These are phyloP conservation scores for Leucoraja erinaceus DNA, from an alignment of 2,113 vertebrate species.

Conservation along the genomic window DNA sequence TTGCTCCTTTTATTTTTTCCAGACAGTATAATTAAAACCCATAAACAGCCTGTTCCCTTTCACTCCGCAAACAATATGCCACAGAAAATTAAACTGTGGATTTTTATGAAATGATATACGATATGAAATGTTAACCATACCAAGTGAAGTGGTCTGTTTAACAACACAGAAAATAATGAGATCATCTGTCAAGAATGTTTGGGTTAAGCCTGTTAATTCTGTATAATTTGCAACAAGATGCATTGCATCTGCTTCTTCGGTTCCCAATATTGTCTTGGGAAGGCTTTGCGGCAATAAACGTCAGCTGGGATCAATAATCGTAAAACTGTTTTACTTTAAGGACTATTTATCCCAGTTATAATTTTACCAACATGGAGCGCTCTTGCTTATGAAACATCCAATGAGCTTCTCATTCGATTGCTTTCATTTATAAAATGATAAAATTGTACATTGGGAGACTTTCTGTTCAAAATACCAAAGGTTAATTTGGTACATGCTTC, in stretches of 20 bases:
- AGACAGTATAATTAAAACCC: slow-evolving; percentile 33
- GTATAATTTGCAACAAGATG: slow-evolving; percentile 36
- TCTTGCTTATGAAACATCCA: not conserved
- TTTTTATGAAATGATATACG: slow-evolving; percentile 29
- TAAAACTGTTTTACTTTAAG: slow-evolving; percentile 33
- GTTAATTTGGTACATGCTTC: not conserved
- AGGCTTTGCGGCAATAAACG: not conserved
- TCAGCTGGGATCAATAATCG: slow-evolving; percentile 35
- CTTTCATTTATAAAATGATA: slow-evolving; percentile 24
- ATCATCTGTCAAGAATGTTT: slow-evolving; percentile 38
- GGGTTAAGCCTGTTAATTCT: slow-evolving; percentile 22
- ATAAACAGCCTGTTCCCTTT: slow-evolving; percentile 36
- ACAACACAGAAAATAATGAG: slow-evolving; percentile 20
- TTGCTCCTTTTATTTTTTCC: not conserved
- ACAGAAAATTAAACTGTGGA: slow-evolving; percentile 30
- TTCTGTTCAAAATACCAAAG: not conserved
- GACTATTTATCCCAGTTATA: slow-evolving; percentile 24
- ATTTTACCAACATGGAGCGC: not conserved
- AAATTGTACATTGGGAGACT: not conserved
- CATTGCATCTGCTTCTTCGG: slow-evolving; percentile 11
- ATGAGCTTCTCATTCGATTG: not conserved
- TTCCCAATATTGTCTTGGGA: slow-evolving; percentile 31
- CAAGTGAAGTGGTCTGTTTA: slow-evolving; percentile 36
- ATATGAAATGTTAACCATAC: slow-evolving; percentile 34
- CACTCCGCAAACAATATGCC: slow-evolving; percentile 12